Base-by-base conservation (phyloP, 2,888 invertebrate species). In the Flabesymbios commensalis region DNA sequence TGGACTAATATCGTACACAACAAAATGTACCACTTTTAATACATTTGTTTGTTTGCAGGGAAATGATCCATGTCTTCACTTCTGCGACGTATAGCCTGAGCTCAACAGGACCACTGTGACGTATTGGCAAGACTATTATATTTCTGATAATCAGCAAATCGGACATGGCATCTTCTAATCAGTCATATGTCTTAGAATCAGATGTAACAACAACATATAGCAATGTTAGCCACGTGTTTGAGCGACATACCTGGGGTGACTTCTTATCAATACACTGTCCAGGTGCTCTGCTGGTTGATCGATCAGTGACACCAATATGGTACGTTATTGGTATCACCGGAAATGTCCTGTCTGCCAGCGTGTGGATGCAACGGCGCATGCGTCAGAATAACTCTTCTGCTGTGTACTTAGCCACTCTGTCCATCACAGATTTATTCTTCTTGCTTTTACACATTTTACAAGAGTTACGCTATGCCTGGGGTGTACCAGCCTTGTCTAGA, bases 331-430 rank as follows among this genome's bases (percentile, higher is more conserved):
- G 80, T 5, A 64, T 79, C 29, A 68, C 75, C 22, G 75, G 78
- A n/a, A 81, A 82, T 60, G 73, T 77, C 2, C 64, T 80, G 7
- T 75, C 78, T 3, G 76, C 78, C 51, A 71, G 72, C 59, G 74
- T 82, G 55, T 82, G 82, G 82, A 67, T 79, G 26, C 73, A 75
- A 39, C 62, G 70, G 3, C 67, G 74, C 24, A 78, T 79, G 67
- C 59, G 81, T 1, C 70, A 70, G 17, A 77, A 79, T 56, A 81
- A 79, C 64, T 79, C 79, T 1, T 80, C 80, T 1, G 82, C 81
- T 14, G 74, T 81, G 31, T 82, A 81, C 66, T 69, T 81, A 4
- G 78, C 80, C 4, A 72, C 76, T 1, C 69, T 82, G 41, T 75
- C 80, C 22, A 71, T 80, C 17, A 75, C 76, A 1, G 80, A 81